These are phyloP conservation scores for Ceratosolen fusciceps DNA, from an alignment of 1,140 invertebrate genomes.

Conservation along the genomic window DNA sequence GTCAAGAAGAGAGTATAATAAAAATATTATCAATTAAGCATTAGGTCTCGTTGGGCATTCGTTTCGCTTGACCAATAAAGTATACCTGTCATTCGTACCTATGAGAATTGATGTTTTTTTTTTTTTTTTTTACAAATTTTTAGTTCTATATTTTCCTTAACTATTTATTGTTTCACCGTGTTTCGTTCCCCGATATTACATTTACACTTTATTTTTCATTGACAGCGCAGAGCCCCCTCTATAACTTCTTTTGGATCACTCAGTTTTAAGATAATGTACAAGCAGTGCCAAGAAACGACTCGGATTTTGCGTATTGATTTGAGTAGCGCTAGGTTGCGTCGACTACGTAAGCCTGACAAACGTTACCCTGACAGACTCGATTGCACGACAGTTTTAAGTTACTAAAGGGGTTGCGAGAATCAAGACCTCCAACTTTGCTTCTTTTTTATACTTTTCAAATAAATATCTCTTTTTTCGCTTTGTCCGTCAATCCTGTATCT, in stretches of 20 bases:
- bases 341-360: constrained; percentile 30
- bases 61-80: neutral
- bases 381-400: constrained; percentile 38
- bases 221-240: neutral
- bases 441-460: constrained; percentile 20
- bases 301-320: constrained; percentile 34
- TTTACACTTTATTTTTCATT: neutral
- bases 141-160: neutral
- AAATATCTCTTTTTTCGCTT: neutral
- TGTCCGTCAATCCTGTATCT: neutral
- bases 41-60: neutral
- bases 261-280: constrained; percentile 1
- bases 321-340: neutral
- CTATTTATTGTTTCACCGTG: neutral
- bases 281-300: neutral
- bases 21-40: constrained; percentile 3
- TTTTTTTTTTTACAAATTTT: neutral
- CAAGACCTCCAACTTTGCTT: neutral
- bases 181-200: neutral
- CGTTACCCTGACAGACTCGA: constrained; percentile 19
- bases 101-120: neutral
- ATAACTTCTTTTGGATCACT: neutral
- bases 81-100: neutral
- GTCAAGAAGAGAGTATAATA: constrained; percentile 15
- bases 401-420: constrained; percentile 28